phyloP scores from a whole-genome alignment of 2,888 invertebrate genomes.

The Choreutis nemorana region DNA sequence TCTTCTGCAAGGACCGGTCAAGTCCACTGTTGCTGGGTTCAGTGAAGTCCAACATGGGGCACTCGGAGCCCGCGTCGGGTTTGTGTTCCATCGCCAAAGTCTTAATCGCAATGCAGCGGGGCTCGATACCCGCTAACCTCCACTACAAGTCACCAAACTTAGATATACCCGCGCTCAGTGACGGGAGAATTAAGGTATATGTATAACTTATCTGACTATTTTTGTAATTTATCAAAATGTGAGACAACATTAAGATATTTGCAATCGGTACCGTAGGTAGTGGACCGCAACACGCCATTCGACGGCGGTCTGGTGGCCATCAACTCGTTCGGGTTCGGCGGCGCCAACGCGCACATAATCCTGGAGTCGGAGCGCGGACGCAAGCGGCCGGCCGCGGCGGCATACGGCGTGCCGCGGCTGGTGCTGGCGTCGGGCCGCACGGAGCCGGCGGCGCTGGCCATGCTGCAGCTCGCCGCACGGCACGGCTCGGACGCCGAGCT shows the following conservation, averaged over 20 bases:
- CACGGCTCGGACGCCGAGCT: conserved; percentile 76
- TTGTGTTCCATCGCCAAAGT: conserved; percentile 91
- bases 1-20: conserved; percentile 85
- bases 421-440: conserved; percentile 87
- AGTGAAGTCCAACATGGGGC: conserved; percentile 99
- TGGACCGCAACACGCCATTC: conserved; percentile 83
- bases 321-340: conserved; percentile 99
- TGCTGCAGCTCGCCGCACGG: conserved; percentile 70
- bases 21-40: conserved; percentile 91
- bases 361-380: conserved; percentile 75
- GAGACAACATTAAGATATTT: no score
- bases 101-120: conserved; percentile 91
- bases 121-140: conserved; percentile 89
- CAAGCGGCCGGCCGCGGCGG: conserved; percentile 61
- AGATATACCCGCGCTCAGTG: conserved; percentile 88
- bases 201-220: not conserved
- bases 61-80: conserved; percentile 94
- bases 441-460: conserved; percentile 73
- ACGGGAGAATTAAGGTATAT: conserved; percentile 83
- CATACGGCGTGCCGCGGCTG: conserved; percentile 67
- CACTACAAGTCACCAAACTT: conserved; percentile 88
- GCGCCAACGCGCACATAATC: conserved; percentile 93
- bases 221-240: no score
- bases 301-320: conserved; percentile 91
- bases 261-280: conserved; percentile 69